A percentile compares a stretch with the other conserved stretches of the same genome.
Evolutionary conservation across 2,888 invertebrate genomes (phyloP).

Genomic region (Nemapogon koenigi): DNA sequence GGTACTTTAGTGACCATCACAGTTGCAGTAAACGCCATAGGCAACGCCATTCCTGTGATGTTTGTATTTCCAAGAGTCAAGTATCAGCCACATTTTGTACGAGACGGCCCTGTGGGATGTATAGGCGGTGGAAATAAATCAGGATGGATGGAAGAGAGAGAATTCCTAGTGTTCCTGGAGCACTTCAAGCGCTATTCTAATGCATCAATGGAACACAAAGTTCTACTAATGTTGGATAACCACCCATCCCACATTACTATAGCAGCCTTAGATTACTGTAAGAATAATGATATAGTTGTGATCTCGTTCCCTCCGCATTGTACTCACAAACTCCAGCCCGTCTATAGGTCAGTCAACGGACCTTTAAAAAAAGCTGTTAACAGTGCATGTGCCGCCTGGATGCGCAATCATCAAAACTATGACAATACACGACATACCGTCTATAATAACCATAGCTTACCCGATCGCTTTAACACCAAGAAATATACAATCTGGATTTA

Average conservation of each 20-base stretch:
- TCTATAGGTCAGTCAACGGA: not conserved
- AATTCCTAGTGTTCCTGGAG: too few relatives aligned
- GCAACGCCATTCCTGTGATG: slow-evolving; percentile 15
- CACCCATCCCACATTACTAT: too few relatives aligned
- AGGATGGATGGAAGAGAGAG: slow-evolving; percentile 1
- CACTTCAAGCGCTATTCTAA: too few relatives aligned
- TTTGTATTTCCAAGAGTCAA: slow-evolving; percentile 23
- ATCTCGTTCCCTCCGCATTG: not conserved
- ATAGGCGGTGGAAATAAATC: slow-evolving; percentile 21
- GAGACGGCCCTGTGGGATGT: slow-evolving; percentile 22
- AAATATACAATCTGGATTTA: not conserved
- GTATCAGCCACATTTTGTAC: slow-evolving; percentile 19
- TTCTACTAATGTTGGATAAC: too few relatives aligned
- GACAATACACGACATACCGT: not conserved
- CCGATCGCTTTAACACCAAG: not conserved
- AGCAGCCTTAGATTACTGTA: too few relatives aligned
- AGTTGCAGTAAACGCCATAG: slow-evolving; percentile 1
- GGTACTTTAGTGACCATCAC: slow-evolving; percentile 7
- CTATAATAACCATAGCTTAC: not conserved
- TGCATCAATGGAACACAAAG: too few relatives aligned
- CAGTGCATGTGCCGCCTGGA: not conserved
- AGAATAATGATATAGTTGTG: not conserved
- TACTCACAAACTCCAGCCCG: not conserved
- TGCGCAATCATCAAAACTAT: not conserved
- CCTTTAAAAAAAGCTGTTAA: not conserved